phyloP scores from a whole-genome alignment of 2,888 invertebrate species.

The Trilocha varians region DNA sequence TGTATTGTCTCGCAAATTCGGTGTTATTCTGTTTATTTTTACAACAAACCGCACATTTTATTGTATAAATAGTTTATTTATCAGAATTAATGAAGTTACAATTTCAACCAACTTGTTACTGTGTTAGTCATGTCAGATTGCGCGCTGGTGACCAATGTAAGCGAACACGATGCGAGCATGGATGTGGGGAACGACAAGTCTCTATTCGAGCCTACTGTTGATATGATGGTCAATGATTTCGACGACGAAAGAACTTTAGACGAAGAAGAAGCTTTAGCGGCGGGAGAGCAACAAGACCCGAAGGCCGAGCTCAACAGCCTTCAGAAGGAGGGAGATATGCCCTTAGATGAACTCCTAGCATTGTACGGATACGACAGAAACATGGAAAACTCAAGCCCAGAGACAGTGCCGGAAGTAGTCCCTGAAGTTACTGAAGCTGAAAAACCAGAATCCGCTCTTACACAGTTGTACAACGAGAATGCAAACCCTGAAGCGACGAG shows the following conservation, averaged over 20 bases:
- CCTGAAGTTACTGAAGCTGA: slow-evolving; percentile 53
- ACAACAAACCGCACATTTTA: slow-evolving; percentile 20
- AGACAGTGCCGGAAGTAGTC: slow-evolving; percentile 42
- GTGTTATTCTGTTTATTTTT: slow-evolving; percentile 39
- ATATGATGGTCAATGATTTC: slow-evolving; percentile 98
- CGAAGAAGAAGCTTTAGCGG: slow-evolving; percentile 96
- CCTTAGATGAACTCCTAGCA: slow-evolving; percentile 91
- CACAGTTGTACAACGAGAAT: slow-evolving; percentile 54
- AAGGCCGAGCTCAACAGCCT: slow-evolving; percentile 91
- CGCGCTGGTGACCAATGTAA: slow-evolving; percentile 68
- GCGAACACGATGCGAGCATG: slow-evolving; percentile 71
- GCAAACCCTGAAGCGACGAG: slow-evolving; percentile 58
- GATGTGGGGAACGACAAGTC: slow-evolving; percentile 71
- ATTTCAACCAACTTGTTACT: slow-evolving; percentile 35
- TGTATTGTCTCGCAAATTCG: slow-evolving; percentile 39
- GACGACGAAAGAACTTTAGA: slow-evolving; percentile 97
- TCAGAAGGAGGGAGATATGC: slow-evolving; percentile 96
- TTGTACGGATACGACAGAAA: slow-evolving; percentile 84
- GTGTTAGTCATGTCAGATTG: slow-evolving; percentile 71
- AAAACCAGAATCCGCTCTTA: slow-evolving; percentile 63
- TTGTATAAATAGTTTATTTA: slow-evolving; percentile 23
- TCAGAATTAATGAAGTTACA: slow-evolving; percentile 45
- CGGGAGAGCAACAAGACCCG: slow-evolving; percentile 87
- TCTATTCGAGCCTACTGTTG: slow-evolving; percentile 93
- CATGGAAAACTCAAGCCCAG: slow-evolving; percentile 52